Evolutionary conservation across 2,888 invertebrate species (phyloP), one percentile per base, ranked within the genome.

Genomic region (Papilio gigon): DNA sequence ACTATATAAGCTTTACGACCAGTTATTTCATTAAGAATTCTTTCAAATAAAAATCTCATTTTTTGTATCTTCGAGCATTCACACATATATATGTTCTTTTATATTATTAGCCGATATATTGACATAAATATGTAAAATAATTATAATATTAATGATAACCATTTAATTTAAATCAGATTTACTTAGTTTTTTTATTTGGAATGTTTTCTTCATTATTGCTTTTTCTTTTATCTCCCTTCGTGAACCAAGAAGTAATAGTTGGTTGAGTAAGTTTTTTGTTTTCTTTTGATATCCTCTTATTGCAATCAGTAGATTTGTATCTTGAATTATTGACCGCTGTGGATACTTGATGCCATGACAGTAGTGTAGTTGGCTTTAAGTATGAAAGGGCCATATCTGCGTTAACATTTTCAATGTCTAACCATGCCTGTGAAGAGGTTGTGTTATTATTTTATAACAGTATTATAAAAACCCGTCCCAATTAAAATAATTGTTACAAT

Each of bases 321-420:
- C 94, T 91, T 0, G 95, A 94, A 80, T 95, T 95, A 78, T 96
- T 96, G 0, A 97, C 96, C 56, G 89, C 77, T 53, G 93, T 93
- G 1, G 95, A 94, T 0, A 97, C 96, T 67, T 93, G 93, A 83
- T 97, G 94, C 94, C 94, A 95, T 27, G 87, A 81, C 35, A 97
- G 76, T 25, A 88, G 74, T 11, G 88, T 87, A 0, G 92, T 86
- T 35, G 93, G 94, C 80, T 88, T 93, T 75, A 95, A 82, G 68
- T 93, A 91, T 11, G 85, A 76, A n/a, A 95, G 73, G 5, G 94
- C 94, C 76, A 87, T 90, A 63, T 84, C 85, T 66, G 92, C 83
- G 30, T 91, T 80, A 0, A 95, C 90, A 67, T 90, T 84, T 67
- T 93, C 92, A 68, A 90, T 91, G 78, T 95, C 93, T 60, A 96